Conservation (phyloP, 2,113 vertebrate genomes). For the Hippocampus guttulatus region DNA sequence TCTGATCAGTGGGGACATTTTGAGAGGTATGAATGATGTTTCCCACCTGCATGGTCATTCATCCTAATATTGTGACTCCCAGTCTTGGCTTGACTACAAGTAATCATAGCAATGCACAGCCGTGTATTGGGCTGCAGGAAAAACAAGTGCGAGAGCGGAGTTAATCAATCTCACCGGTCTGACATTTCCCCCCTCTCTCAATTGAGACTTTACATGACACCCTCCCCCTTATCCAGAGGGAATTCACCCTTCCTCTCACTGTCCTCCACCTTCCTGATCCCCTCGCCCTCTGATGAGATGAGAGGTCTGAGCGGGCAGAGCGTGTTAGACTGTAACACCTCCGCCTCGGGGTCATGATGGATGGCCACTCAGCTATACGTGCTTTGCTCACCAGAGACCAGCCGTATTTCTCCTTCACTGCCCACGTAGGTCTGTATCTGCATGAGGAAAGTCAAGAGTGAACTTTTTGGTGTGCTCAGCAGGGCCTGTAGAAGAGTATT, state of each 20-base stretch:
- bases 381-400: slow-evolving; percentile 52
- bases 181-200: slow-evolving; percentile 24
- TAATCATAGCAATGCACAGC: slow-evolving; percentile 56
- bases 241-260: slow-evolving; percentile 44
- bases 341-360: slow-evolving; percentile 50
- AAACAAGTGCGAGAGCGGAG: slow-evolving; percentile 42
- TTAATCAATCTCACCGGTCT: slow-evolving; percentile 60
- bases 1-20: slow-evolving; percentile 3
- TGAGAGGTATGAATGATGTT: slow-evolving; percentile 56
- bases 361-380: slow-evolving; percentile 47
- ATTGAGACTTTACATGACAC: slow-evolving; percentile 36
- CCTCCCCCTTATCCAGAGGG: slow-evolving; percentile 25
- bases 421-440: slow-evolving; percentile 31
- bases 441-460: slow-evolving; percentile 29
- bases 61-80: slow-evolving; percentile 64
- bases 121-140: slow-evolving; percentile 47
- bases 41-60: slow-evolving; percentile 53
- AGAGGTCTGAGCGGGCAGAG: slow-evolving; percentile 29
- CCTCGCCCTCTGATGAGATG: slow-evolving; percentile 18
- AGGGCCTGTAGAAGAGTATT: slow-evolving; percentile 40
- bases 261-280: slow-evolving; percentile 31
- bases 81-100: slow-evolving; percentile 49
- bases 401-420: slow-evolving; percentile 48
- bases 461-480: slow-evolving; percentile 40
- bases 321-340: slow-evolving; percentile 15